Percentiles rank a stretch among this genome's conserved stretches.
Conservation (phyloP, 2,113 vertebrate species). For the Dinomys branickii region DNA sequence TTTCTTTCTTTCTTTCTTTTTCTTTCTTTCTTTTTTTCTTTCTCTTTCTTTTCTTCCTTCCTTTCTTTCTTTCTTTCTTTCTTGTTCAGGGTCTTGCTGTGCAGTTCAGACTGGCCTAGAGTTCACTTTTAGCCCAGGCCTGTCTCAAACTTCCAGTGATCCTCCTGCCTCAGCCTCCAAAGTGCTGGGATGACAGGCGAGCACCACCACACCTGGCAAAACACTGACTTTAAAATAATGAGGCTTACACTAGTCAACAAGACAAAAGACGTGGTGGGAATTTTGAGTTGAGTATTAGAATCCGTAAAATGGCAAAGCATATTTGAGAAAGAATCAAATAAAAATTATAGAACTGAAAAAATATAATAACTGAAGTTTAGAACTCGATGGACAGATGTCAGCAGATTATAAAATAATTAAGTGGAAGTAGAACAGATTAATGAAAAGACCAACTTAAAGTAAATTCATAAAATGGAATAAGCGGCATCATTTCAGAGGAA, state of each 20-base stretch:
- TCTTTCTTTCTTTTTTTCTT: too few species aligned
- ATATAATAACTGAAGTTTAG: not conserved
- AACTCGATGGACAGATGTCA: conserved; percentile 8
- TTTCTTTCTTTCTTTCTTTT: too few species aligned
- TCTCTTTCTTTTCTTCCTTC: too few species aligned
- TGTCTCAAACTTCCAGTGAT: too few species aligned
- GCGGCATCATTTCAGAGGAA: not conserved
- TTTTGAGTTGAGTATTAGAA: conserved; percentile 2
- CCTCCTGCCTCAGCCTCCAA: too few species aligned
- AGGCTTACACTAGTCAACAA: not conserved
- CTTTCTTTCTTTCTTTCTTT: too few species aligned
- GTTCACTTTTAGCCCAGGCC: too few species aligned
- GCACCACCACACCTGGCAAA: too few species aligned
- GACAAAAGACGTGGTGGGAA: not conserved
- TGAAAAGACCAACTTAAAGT: conserved; percentile 14
- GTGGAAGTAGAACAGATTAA: not conserved
- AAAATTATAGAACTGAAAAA: not conserved
- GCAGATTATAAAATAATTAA: conserved; percentile 16
- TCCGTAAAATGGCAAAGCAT: not conserved
- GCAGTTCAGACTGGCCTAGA: too few species aligned
- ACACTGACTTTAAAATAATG: conserved; percentile 28
- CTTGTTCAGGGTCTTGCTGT: too few species aligned
- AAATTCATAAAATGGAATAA: conserved; percentile 13
- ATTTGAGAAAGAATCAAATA: conserved; percentile 26
- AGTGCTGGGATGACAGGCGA: too few species aligned